phyloP scores from a whole-genome alignment of 2,888 invertebrate species.

The Seira sanloemensis region DNA sequence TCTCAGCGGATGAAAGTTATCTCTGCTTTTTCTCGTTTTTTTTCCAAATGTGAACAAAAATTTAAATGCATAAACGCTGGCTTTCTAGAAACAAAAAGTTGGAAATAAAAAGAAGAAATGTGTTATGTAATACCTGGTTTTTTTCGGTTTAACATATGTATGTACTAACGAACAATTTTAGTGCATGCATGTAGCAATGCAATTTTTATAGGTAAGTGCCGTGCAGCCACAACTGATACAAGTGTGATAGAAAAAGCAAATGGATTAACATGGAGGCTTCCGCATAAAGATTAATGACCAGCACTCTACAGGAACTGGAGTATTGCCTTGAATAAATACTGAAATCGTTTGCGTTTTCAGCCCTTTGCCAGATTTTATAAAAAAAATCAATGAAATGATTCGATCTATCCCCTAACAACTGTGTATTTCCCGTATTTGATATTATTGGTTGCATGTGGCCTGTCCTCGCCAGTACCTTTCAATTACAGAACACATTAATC shows the following conservation, averaged over 20 bases:
- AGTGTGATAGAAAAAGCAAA: constrained; percentile 1
- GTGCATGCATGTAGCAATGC: too few relatives aligned
- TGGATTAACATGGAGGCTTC: constrained; percentile 31
- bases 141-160: neutral
- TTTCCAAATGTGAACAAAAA: too few relatives aligned
- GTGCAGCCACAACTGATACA: too few relatives aligned
- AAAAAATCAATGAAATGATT: constrained; percentile 4
- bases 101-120: constrained; percentile 1
- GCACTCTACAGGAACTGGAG: constrained; percentile 34
- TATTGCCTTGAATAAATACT: constrained; percentile 29
- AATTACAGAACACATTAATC: constrained; percentile 8
- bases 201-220: too few relatives aligned
- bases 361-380: constrained; percentile 28
- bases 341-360: constrained; percentile 17
- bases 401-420: neutral
- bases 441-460: constrained; percentile 1
- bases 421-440: too few relatives aligned
- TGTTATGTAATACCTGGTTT: constrained; percentile 10
- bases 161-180: too few relatives aligned
- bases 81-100: constrained; percentile 24
- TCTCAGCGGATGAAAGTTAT: constrained; percentile 3
- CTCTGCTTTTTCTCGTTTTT: neutral
- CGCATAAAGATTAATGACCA: constrained; percentile 46
- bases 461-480: neutral
- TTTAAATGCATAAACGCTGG: constrained; percentile 6